These are phyloP conservation scores for Polyommatus iphigenia DNA, from an alignment of 2,888 invertebrate species.

Conservation along the genomic window DNA sequence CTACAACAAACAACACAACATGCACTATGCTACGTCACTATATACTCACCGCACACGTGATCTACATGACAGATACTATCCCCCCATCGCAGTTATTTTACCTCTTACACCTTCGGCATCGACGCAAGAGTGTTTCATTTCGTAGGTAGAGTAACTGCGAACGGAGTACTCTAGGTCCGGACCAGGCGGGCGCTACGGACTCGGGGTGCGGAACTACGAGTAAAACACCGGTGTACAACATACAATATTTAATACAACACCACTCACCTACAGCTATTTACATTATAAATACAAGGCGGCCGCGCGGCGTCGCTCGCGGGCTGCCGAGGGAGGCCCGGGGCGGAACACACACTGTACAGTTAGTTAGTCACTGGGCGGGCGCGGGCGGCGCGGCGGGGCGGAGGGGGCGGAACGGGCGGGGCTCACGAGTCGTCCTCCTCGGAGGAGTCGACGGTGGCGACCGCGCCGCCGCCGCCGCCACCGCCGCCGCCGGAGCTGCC, in stretches of 20 bases:
- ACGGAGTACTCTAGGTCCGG: background rate
- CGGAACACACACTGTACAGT: constrained; percentile 26
- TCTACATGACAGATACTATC: background rate
- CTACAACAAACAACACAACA: constrained; percentile 18
- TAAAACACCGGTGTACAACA: constrained; percentile 51
- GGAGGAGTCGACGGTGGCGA: constrained; percentile 70
- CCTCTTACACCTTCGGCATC: too few relatives aligned
- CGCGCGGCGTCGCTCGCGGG: constrained; percentile 35
- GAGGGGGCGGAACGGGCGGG: constrained; percentile 25
- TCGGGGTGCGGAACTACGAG: constrained; percentile 51
- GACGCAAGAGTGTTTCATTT: too few relatives aligned
- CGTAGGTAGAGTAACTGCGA: background rate
- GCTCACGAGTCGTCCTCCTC: constrained; percentile 72
- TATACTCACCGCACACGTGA: background rate
- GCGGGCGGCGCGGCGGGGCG: constrained; percentile 39
- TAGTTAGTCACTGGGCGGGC: constrained; percentile 19
- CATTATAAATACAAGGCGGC: constrained; percentile 66
- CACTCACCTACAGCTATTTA: constrained; percentile 76
- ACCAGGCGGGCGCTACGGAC: background rate
- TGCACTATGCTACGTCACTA: constrained; percentile 6
- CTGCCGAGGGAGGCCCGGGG: background rate
- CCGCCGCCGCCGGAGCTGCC: constrained; percentile 68
- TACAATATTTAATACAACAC: constrained; percentile 65
- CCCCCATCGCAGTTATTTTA: too few relatives aligned
- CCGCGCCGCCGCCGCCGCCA: constrained; percentile 55